These are phyloP conservation scores for Alca torda DNA, from an alignment of 2,797 vertebrate species.

Conservation along the genomic window DNA sequence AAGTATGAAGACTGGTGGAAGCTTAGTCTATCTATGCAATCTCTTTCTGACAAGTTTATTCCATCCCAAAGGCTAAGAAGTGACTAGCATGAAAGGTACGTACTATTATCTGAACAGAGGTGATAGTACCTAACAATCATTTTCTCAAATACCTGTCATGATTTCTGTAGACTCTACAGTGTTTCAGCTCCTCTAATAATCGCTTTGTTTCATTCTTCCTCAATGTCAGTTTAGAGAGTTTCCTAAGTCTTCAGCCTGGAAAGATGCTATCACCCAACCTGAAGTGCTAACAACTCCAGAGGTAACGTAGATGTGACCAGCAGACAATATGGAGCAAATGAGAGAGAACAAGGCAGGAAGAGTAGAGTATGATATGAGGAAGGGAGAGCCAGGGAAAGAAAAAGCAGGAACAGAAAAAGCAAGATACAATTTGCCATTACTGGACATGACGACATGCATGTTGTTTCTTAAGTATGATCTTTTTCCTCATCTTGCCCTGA, in stretches of 20 bases:
- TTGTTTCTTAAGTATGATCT: background rate
- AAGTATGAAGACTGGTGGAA: background rate
- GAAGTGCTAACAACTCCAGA: background rate
- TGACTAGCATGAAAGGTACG: background rate
- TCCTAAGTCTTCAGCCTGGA: background rate
- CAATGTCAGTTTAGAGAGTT: accelerated
- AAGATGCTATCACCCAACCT: background rate
- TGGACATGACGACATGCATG: background rate
- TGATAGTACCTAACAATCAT: background rate
- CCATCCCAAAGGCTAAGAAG: background rate
- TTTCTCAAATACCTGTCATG: background rate
- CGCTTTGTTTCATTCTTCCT: background rate
- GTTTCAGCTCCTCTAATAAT: background rate
- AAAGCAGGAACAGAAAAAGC: background rate
- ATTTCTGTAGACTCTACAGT: background rate
- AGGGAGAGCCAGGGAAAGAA: background rate
- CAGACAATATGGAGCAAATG: background rate
- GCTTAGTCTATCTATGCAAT: too few relatives aligned
- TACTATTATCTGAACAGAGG: background rate
- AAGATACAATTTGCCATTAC: background rate
- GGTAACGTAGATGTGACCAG: background rate
- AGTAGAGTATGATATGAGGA: background rate
- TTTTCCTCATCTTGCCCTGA: background rate
- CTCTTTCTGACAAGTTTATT: background rate
- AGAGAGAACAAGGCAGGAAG: background rate